Base-by-base conservation (phyloP, 2,797 vertebrate species). In the Typhlichthys subterraneus region DNA sequence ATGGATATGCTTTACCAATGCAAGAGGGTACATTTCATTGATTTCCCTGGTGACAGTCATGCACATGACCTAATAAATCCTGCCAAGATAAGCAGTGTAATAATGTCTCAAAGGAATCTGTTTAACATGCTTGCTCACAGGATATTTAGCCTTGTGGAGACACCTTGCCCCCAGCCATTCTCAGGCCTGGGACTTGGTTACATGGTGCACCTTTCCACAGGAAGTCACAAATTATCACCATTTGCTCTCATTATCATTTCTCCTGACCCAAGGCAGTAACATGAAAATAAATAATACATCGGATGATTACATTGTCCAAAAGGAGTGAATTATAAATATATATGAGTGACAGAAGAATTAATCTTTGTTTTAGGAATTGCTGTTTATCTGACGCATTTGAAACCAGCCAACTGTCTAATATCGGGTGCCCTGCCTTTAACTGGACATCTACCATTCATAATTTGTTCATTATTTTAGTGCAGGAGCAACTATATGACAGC, bases 141-240 rank as follows among this genome's bases (percentile, higher is more conserved):
- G 51, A 82, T 71, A 79, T 85, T 78, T 82, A 75, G 79, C 78
- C 80, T 77, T 69, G 33, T 45, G 31, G 63, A 69, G 73, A 68
- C 10, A 70, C 71, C 65, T 73, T 73, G 61, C 86, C 77, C 45
- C 29, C 10, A 74, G 80, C 72, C 60, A 78, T 31, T 72, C 59
- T 57, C 33, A 57, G 71, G 68, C 75, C 67, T 75, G 54, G 55
- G 14, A 69, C 59, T 84, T 77, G 79, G 83, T 73, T 64, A 77
- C 60, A 77, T 77, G 17, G 14, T 48, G 69, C 7, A 12, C 51
- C 70, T 63, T 57, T 50, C 53, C 29, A 65, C 73, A 85, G 80
- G 75, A 88, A 87, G 76, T 79, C 76, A 71, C 75, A 83, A 79
- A 83, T 86, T 63, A 80, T 73, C 58, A 59, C 53, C 53, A 46